These are phyloP conservation scores for Todiramphus chloris DNA, from an alignment of 2,113 vertebrate genomes.

Conservation along the genomic window DNA sequence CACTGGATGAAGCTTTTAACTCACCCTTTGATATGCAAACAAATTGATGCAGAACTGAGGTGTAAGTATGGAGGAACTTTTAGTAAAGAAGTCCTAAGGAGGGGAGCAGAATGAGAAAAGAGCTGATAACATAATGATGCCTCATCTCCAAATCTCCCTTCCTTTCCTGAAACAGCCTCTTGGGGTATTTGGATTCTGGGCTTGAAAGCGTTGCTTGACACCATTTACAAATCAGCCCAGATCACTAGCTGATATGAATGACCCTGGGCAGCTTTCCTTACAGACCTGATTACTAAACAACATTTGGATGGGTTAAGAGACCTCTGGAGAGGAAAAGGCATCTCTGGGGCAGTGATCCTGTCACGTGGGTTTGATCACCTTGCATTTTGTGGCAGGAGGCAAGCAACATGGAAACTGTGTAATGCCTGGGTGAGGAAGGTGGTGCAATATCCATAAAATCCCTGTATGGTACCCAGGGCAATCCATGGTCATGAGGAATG, in stretches of 20 bases:
- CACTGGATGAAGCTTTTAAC: background rate
- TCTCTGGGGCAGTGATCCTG: background rate
- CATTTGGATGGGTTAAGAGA: background rate
- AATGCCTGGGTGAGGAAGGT: background rate
- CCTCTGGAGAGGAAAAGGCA: background rate
- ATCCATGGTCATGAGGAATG: background rate
- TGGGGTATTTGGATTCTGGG: background rate
- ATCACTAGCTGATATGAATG: background rate
- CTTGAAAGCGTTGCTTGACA: background rate
- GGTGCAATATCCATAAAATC: background rate
- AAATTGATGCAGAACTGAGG: background rate
- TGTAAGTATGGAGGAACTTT: background rate
- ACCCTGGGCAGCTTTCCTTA: background rate
- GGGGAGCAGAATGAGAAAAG: background rate
- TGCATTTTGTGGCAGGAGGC: background rate
- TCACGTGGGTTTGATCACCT: background rate
- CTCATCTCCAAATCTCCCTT: background rate
- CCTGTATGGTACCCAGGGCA: background rate
- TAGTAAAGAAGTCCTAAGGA: background rate
- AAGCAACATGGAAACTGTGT: background rate
- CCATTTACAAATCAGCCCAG: background rate
- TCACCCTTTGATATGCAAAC: background rate
- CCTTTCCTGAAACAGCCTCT: background rate
- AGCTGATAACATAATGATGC: slow-evolving; percentile 6
- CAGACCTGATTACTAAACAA: background rate